Base-by-base conservation (phyloP, 1,140 invertebrate species). In the Schmidtea mediterranea region DNA sequence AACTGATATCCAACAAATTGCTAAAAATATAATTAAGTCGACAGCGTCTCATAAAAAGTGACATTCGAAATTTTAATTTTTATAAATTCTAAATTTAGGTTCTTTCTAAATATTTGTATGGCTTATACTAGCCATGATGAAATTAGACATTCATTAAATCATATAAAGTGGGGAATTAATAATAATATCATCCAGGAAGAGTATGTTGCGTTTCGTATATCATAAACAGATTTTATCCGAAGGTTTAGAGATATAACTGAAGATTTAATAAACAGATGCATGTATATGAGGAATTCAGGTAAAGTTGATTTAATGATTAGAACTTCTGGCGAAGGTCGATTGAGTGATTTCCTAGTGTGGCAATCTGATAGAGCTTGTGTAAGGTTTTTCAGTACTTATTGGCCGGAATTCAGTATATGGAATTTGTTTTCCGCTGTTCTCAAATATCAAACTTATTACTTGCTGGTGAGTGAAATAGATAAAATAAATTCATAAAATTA, bases 321-420 rank as follows among this genome's bases (percentile, higher is more conserved):
- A 55, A 97, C 89, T 13, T 95, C 89, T 1, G 89, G 89, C 18
- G 90, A 97, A 72, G 74, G 79, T 2, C 69, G 90, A 54, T 69
- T 98, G 1, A 92, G 84, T 59, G 90, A 97, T 68, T 97, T 94
- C 62, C 70, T 97, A 51, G 66, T 95, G 48, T 95, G 84, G 84
- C 89, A 97, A 75, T 80, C 80, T 67, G 52, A 51, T 53, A 53
- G 46, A 6, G 36, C 19, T 40, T 40, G 39, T 40, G 3, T 40
- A 6, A 5, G 19, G n/a, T 40, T 40, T 40, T 16, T 40, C 19
- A 21, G 19, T 40, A 40, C 39, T 40, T 40, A 16, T 8, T 40
- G 39, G 39, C 39, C 39, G 3, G 19, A 40, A 16, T 40, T 40
- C n/a, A 40, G 15, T 40, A 16, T 40, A 6, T 40, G 39, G 39